These are phyloP conservation scores for Tipula vernalis DNA, from an alignment of 2,888 invertebrate species.

Conservation along the genomic window DNA sequence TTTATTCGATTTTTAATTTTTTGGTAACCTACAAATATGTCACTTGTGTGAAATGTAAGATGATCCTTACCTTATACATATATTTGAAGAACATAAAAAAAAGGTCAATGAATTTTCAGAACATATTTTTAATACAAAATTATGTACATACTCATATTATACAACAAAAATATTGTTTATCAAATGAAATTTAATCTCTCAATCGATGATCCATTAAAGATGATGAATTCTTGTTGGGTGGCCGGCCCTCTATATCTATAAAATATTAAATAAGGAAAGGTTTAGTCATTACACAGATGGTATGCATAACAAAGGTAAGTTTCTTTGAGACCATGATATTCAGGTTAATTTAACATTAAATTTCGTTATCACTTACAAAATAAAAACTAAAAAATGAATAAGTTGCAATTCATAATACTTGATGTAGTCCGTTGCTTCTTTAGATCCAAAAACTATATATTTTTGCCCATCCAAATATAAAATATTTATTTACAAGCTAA, in stretches of 20 bases:
- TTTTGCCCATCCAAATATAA: too few relatives aligned
- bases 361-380: too few relatives aligned
- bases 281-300: neutral
- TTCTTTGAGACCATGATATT: too few relatives aligned
- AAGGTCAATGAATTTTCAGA: neutral
- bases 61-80: neutral
- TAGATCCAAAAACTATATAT: too few relatives aligned
- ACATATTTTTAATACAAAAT: neutral
- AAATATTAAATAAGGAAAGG: neutral
- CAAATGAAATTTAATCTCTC: neutral
- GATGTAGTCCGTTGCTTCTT: too few relatives aligned
- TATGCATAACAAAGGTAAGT: neutral
- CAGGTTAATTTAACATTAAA: too few relatives aligned
- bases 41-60: neutral
- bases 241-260: neutral
- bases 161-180: neutral
- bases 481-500: too few relatives aligned
- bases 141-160: neutral
- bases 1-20: neutral
- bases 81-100: neutral
- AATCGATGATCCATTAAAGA: neutral
- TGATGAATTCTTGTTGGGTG: neutral
- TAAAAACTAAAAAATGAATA: too few relatives aligned
- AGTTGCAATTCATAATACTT: too few relatives aligned
- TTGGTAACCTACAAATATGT: neutral